These are phyloP conservation scores for Calameuta pallipes DNA, from an alignment of 2,888 invertebrate genomes.

Conservation along the genomic window DNA sequence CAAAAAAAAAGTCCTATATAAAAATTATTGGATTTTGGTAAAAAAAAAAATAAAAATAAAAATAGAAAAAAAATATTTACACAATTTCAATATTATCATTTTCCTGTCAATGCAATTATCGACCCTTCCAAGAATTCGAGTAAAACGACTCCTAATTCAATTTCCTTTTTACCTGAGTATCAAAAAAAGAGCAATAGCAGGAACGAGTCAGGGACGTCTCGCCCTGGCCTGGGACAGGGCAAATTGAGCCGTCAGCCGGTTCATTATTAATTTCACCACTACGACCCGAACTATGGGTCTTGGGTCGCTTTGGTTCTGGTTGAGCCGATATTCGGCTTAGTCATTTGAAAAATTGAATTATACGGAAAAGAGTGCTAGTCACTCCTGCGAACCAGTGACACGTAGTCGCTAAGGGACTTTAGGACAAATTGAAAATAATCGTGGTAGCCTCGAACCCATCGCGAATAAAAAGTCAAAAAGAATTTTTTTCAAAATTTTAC, in stretches of 20 bases:
- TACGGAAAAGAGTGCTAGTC: slow-evolving; percentile 18
- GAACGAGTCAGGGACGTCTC: slow-evolving; percentile 12
- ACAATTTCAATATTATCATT: no score
- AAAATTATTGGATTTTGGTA: no score
- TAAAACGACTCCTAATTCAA: slow-evolving; percentile 17
- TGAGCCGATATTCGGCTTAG: slow-evolving; percentile 23
- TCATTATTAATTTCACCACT: slow-evolving; percentile 26
- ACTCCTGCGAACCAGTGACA: not conserved
- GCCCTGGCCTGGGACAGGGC: slow-evolving; percentile 17
- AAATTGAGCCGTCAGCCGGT: slow-evolving; percentile 25
- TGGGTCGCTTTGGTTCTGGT: slow-evolving; percentile 5
- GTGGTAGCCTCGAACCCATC: no score
- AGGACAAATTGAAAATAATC: no score
- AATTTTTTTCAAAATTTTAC: no score
- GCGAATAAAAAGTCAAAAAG: no score
- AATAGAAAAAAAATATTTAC: no score
- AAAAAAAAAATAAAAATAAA: no score
- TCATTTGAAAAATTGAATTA: slow-evolving; percentile 41
- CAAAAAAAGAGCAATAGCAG: slow-evolving; percentile 10
- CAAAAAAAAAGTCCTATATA: no score
- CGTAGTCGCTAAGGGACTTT: no score
- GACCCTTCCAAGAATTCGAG: slow-evolving; percentile 12
- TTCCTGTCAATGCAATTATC: not conserved
- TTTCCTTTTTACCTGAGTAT: slow-evolving; percentile 4
- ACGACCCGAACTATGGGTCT: not conserved